Evolutionary conservation across 2,888 invertebrate species (phyloP).

Genomic region (Hecatera dysodea): DNA sequence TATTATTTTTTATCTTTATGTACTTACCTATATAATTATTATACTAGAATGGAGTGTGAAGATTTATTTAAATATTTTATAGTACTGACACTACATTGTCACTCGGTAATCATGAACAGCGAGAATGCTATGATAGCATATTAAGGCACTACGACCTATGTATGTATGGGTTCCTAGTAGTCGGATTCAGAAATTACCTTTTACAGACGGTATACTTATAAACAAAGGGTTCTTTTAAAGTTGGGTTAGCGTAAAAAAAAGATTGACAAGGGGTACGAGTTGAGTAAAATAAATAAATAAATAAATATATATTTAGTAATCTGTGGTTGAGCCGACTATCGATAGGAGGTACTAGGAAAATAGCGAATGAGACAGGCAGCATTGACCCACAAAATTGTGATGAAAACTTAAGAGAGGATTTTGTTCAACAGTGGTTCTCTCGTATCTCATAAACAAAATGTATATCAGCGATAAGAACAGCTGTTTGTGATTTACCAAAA

Average conservation of each 20-base stretch:
- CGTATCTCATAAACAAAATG: not conserved
- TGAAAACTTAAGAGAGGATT: not conserved
- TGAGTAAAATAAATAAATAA: too few species aligned
- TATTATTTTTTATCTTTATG: conserved; percentile 9
- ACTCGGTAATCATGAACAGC: not conserved
- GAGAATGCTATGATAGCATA: not conserved
- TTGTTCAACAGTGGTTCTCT: not conserved
- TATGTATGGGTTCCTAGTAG: conserved; percentile 1
- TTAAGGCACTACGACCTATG: not conserved
- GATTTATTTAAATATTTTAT: conserved; percentile 4
- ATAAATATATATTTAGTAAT: too few species aligned
- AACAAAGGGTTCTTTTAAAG: too few species aligned
- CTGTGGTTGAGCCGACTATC: not conserved
- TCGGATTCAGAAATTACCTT: not conserved
- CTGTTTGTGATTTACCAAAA: not conserved
- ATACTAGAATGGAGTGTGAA: conserved; percentile 9
- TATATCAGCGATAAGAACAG: too few species aligned
- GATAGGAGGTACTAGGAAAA: not conserved
- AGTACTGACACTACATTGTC: not conserved
- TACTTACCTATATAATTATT: too few species aligned
- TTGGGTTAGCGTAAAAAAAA: too few species aligned
- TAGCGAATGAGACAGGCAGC: not conserved
- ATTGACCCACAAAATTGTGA: not conserved
- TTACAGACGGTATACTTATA: not conserved
- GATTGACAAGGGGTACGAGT: too few species aligned